Conservation (phyloP, 2,797 vertebrate species). For the Pseudochirops cupreus region DNA sequence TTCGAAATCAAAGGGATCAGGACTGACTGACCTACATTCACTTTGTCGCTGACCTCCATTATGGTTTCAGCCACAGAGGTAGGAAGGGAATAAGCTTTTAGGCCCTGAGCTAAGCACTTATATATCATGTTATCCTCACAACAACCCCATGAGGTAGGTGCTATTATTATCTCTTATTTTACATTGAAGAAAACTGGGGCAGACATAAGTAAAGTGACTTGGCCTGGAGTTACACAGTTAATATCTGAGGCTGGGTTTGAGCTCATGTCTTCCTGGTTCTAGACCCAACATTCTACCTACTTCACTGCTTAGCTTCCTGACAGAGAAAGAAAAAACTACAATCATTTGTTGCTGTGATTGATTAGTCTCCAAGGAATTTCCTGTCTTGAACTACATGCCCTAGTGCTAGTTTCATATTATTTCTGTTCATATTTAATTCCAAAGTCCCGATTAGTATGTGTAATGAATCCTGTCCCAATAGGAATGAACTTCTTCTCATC, state of each 20-base stretch:
- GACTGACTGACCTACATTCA: not conserved
- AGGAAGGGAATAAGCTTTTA: not conserved
- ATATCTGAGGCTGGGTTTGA: not conserved
- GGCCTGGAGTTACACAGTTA: not conserved
- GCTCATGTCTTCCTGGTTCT: not conserved
- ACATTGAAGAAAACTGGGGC: not conserved
- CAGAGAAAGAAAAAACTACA: not conserved
- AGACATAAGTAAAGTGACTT: not conserved
- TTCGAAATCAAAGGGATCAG: not conserved
- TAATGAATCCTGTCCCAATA: not conserved
- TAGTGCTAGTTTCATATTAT: not conserved
- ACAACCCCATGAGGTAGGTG: not conserved
- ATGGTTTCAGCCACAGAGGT: not conserved
- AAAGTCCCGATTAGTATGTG: not conserved
- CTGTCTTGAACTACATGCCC: not conserved
- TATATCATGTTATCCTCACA: not conserved
- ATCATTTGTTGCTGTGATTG: not conserved
- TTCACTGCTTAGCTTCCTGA: not conserved
- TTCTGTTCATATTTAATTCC: not conserved
- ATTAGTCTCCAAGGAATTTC: not conserved
- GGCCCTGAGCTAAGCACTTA: not conserved
- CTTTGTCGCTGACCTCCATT: not conserved
- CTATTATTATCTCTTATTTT: not conserved
- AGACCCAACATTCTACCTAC: not conserved
- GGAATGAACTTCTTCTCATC: not conserved